Evolutionary conservation across 1,140 invertebrate species (phyloP).

Genomic region (Brachionus paranguensis): DNA sequence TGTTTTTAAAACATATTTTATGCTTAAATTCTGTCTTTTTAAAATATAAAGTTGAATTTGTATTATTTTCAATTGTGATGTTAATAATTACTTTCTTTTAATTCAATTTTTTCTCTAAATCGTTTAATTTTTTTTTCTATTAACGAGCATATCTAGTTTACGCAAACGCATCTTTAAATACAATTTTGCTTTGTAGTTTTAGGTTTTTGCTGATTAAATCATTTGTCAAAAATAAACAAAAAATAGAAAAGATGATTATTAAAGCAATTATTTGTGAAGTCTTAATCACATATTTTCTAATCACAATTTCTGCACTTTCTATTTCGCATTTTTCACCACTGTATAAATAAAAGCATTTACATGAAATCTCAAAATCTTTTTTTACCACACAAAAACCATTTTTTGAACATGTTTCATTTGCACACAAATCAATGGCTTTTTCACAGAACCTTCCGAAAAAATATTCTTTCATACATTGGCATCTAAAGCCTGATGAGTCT

Average conservation of each 20-base stretch:
- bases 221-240: not conserved
- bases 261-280: not conserved
- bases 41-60: too few species aligned
- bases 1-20: too few species aligned
- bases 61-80: too few species aligned
- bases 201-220: not conserved
- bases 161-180: too few species aligned
- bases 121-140: too few species aligned
- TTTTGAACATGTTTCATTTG: not conserved
- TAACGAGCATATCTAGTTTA: too few species aligned
- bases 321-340: conserved; percentile 2
- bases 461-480: not conserved
- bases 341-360: conserved; percentile 1
- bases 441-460: not conserved
- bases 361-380: not conserved
- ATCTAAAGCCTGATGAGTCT: not conserved
- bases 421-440: not conserved
- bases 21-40: too few species aligned
- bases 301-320: not conserved
- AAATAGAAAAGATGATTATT: not conserved
- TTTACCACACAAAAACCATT: not conserved
- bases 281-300: not conserved
- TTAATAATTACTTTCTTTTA: too few species aligned
- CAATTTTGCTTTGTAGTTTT: not conserved
- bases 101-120: too few species aligned